phyloP scores from a whole-genome alignment of 2,113 vertebrate species.

The Plestiodon gilberti region DNA sequence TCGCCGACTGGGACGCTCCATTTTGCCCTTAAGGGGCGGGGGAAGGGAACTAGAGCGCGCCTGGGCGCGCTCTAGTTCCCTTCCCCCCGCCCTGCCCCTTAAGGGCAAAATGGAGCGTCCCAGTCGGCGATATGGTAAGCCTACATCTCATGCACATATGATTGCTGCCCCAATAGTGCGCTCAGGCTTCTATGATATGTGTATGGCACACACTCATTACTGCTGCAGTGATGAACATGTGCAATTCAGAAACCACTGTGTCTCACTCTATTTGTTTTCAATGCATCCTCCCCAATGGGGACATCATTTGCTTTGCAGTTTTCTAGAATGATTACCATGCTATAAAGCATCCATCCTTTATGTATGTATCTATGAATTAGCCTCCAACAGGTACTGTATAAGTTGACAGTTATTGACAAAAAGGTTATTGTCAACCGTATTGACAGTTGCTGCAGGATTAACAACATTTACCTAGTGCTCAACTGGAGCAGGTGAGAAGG shows the following conservation, averaged over 20 bases:
- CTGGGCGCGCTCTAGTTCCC: too few species aligned
- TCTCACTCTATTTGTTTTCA: neutral
- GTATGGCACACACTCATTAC: too few species aligned
- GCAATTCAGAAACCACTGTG: neutral
- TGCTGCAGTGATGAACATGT: neutral
- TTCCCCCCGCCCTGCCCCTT: too few species aligned
- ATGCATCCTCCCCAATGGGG: neutral
- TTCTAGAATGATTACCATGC: neutral
- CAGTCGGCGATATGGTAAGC: too few species aligned
- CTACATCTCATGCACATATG: neutral
- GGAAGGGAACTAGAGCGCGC: too few species aligned
- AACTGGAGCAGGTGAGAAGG: neutral
- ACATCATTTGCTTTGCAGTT: constrained; percentile 14
- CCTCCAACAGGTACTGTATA: neutral
- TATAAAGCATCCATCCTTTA: constrained; percentile 20
- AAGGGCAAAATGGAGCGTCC: too few species aligned
- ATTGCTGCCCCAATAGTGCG: neutral
- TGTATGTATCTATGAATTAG: constrained; percentile 22
- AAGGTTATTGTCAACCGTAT: too few species aligned
- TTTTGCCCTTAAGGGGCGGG: too few species aligned
- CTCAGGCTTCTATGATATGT: neutral
- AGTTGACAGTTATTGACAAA: too few species aligned
- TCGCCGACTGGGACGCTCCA: too few species aligned
- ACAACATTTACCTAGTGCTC: neutral
- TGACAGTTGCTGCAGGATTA: constrained; percentile 8